These are phyloP conservation scores for Anguilla anguilla DNA, from an alignment of 2,797 vertebrate species.

Conservation along the genomic window DNA sequence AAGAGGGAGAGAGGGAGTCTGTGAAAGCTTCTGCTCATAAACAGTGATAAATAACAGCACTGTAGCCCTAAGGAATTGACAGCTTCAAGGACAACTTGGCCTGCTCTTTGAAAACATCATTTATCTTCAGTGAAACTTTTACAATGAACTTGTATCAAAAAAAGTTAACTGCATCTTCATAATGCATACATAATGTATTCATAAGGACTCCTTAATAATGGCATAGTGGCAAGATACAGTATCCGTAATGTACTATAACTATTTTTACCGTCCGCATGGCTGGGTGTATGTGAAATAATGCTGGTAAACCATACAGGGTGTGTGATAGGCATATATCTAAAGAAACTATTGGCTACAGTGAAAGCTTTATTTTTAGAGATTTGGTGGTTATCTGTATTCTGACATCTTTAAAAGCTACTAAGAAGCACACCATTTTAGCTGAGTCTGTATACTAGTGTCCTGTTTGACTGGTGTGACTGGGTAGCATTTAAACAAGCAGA, in stretches of 20 bases:
- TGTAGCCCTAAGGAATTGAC: too few relatives aligned
- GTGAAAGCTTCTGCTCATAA: too few relatives aligned
- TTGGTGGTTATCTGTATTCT: background rate
- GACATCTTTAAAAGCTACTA: background rate
- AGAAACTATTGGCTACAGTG: background rate
- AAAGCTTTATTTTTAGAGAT: background rate
- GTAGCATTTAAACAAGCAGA: background rate
- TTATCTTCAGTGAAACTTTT: too few relatives aligned
- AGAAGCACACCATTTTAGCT: background rate
- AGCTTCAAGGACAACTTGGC: too few relatives aligned
- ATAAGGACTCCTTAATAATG: background rate
- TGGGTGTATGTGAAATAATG: background rate
- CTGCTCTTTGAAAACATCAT: too few relatives aligned
- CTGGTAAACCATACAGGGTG: background rate
- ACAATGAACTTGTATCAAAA: too few relatives aligned
- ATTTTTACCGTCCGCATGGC: background rate
- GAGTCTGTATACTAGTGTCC: background rate
- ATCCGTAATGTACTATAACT: background rate
- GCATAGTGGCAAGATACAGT: background rate
- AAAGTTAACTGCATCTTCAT: background rate
- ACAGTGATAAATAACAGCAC: too few relatives aligned
- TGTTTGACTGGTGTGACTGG: background rate
- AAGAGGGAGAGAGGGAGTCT: too few relatives aligned
- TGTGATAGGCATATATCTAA: background rate
- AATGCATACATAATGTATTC: background rate